Percentiles rank a stretch among this genome's conserved stretches.
Conservation (phyloP, 2,797 vertebrate species). For the Catharus ustulatus region DNA sequence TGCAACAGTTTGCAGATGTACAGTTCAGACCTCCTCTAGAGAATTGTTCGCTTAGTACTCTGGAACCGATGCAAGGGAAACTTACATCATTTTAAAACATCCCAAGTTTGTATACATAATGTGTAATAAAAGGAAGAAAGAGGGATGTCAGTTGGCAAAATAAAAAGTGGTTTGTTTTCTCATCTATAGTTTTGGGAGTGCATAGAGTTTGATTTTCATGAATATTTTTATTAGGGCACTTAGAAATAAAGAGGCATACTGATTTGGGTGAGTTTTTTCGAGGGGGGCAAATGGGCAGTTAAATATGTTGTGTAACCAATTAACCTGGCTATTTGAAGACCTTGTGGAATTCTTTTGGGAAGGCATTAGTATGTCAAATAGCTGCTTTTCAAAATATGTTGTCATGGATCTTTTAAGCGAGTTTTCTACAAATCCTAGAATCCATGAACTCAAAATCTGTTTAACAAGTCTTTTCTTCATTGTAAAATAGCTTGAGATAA, state of each 20-base stretch:
- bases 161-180: not conserved
- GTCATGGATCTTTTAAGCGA: not conserved
- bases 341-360: not conserved
- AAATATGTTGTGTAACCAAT: not conserved
- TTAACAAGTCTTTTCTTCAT: not conserved
- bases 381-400: not conserved
- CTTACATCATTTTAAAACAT: slow-evolving; percentile 26
- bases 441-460: not conserved
- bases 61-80: slow-evolving; percentile 33
- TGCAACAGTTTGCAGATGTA: slow-evolving; percentile 37
- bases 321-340: not conserved
- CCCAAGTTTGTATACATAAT: slow-evolving; percentile 11
- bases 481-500: not conserved
- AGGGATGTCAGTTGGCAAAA: not conserved
- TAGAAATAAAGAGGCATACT: not conserved
- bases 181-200: not conserved
- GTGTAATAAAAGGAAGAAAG: not conserved
- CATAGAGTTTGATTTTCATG: not conserved
- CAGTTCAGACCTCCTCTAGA: slow-evolving; percentile 7
- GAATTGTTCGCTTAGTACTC: slow-evolving; percentile 22
- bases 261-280: not conserved
- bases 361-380: not conserved
- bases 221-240: not conserved
- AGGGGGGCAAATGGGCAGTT: not conserved
- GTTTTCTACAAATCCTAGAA: not conserved